Evolutionary conservation across 2,797 vertebrate genomes (phyloP).

Genomic region (Aotus griseimembra): DNA sequence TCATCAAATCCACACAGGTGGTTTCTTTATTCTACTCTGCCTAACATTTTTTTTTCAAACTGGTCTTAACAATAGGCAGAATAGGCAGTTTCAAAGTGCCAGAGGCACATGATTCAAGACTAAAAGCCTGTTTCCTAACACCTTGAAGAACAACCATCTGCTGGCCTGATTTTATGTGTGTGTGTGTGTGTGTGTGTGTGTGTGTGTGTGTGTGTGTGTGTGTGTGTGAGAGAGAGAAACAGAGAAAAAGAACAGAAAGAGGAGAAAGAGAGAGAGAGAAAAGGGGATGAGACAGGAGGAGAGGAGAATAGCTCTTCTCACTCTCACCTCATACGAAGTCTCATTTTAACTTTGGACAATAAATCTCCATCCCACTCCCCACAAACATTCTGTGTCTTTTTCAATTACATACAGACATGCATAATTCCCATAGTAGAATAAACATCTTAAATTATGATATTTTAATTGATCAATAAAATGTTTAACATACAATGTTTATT

Average conservation of each 20-base stretch:
- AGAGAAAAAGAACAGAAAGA: too few species aligned
- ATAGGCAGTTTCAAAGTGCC: slow-evolving; percentile 52
- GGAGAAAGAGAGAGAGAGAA: not conserved
- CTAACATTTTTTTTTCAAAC: slow-evolving; percentile 22
- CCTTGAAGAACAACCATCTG: slow-evolving; percentile 57
- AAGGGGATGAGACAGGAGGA: rapidly evolving
- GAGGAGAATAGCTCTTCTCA: not conserved
- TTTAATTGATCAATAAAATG: slow-evolving; percentile 80
- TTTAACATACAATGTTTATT: slow-evolving; percentile 76
- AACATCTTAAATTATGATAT: slow-evolving; percentile 78
- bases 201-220: not conserved
- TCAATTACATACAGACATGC: not conserved
- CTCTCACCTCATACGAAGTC: not conserved
- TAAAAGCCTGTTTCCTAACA: slow-evolving; percentile 47
- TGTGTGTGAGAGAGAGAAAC: not conserved
- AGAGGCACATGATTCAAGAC: slow-evolving; percentile 49
- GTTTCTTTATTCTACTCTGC: slow-evolving; percentile 48
- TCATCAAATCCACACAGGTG: slow-evolving; percentile 58
- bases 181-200: not conserved
- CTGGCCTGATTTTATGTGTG: not conserved
- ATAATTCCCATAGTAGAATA: slow-evolving; percentile 57
- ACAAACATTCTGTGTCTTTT: not conserved
- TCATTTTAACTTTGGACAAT: not conserved
- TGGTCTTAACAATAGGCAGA: slow-evolving; percentile 65
- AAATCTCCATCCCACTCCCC: not conserved